Base-by-base conservation (phyloP, 2,888 invertebrate genomes). In the Monopis laevigella region DNA sequence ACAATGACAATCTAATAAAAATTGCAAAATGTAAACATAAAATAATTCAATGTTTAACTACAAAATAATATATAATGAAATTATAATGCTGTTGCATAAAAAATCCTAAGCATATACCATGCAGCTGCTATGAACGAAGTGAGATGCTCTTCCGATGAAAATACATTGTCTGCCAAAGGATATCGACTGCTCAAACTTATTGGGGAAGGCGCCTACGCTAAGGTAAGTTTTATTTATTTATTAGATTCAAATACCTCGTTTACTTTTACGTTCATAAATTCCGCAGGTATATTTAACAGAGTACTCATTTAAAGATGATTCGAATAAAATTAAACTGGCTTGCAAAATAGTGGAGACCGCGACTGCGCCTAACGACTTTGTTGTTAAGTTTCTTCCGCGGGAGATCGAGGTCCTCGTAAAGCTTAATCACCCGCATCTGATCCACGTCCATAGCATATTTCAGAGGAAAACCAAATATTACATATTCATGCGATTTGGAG, bases 181-280 rank as follows among this genome's bases (percentile, higher is more conserved):
- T 89, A 89, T 58, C 83, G 81, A 54, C 61, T 89, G 42, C 43
- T 82, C 7, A 85, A 83, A 62, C 85, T 85, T 59, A 59, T 92
- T 42, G 91, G 90, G 5, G 89, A 90, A 75, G 91, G 91, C 42
- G 88, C 89, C 11, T 91, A 90, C 54, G 89, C 90, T n/a, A 89
- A 88, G 80, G 92, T 90, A 54, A 34, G 17, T 16, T 10, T 10
- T 11, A 13, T n/a, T n/a, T 40, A 26, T 13, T 28, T 28, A n/a
- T 28, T n/a, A n/a, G n/a, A n/a, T n/a, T n/a, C n/a, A n/a, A n/a
- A n/a, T n/a, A n/a, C n/a, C n/a, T n/a, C n/a, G n/a, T n/a, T n/a
- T n/a, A n/a, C 24, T 5, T 21, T 21, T 8, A 8, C 24, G 24
- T 21, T 21, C 24, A 21, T 7, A 29, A 8, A n/a, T n/a, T 40